These are phyloP conservation scores for Dinoponera quadriceps DNA, from an alignment of 1,140 invertebrate species.

Conservation along the genomic window DNA sequence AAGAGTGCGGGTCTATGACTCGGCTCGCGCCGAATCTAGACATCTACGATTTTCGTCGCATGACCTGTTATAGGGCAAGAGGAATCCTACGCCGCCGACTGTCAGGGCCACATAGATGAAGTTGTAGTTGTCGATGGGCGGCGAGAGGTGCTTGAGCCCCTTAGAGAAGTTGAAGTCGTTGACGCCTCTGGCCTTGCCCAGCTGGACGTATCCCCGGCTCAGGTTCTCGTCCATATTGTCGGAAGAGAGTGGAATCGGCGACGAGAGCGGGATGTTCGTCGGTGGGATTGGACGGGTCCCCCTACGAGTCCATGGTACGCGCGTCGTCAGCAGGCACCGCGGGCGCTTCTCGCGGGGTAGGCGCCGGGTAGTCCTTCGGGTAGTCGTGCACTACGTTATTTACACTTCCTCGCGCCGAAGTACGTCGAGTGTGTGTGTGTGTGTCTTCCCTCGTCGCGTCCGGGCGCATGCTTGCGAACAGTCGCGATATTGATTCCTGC, in stretches of 20 bases:
- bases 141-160: constrained; percentile 87
- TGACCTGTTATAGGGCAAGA: constrained; percentile 96
- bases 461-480: constrained; percentile 77
- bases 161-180: constrained; percentile 86
- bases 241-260: background rate
- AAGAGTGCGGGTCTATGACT: constrained; percentile 5
- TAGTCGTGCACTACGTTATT: constrained; percentile 59
- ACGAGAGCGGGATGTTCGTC: background rate
- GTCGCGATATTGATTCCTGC: constrained; percentile 82
- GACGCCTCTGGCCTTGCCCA: constrained; percentile 86
- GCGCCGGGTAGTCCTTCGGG: background rate
- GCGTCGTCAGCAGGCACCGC: background rate
- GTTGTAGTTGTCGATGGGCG: constrained; percentile 91
- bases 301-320: constrained; percentile 47
- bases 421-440: constrained; percentile 42
- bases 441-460: background rate
- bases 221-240: constrained; percentile 89
- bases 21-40: background rate
- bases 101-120: constrained; percentile 93
- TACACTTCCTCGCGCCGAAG: constrained; percentile 62
- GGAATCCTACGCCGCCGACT: constrained; percentile 94
- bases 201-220: constrained; percentile 89
- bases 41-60: constrained; percentile 20
- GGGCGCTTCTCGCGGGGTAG: constrained; percentile 22
- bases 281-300: background rate